Evolutionary conservation across 1,140 invertebrate species (phyloP), one percentile per base, ranked within the genome.

Genomic region (Ooceraea biroi): DNA sequence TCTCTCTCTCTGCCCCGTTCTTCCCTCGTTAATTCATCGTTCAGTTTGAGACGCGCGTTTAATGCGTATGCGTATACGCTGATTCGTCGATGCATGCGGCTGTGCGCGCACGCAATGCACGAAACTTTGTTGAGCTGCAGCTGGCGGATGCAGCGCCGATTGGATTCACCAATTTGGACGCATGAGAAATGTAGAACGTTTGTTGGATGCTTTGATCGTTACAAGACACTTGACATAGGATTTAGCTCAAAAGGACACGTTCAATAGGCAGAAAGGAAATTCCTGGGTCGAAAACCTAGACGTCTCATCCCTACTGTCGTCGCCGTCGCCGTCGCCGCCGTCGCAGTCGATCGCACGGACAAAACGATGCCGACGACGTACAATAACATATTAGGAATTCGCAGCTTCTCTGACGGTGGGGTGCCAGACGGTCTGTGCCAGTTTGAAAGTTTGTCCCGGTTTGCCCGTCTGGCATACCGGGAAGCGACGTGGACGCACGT

Each of bases 391-490:
- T 85, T 83, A 87, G 83, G 84, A 91, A 90, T 88, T 88, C 85
- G 84, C 86, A 82, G 82, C 84, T 69, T 86, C 86, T n/a, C 48
- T 44, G 69, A 11, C 52, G 30, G 36, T 10, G 68, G 83, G 82
- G 87, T 86, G 87, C 92, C 92, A 94, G 93, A 94, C 93, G 87
- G 91, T 88, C 90, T 93, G 93, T 93, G 91, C 93, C 89, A 94
- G 92, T 94, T 93, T 85, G 88, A 93, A 93, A 93, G 92, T 94
- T 93, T 93, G 92, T 92, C 92, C 93, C 91, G 92, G 91, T 93
- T 94, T 91, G 89, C 90, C 85, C 88, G 91, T 91, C 92, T 91
- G 89, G 89, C 90, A 86, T 85, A 85, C 74, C 84, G 87, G 90
- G 85, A 83, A 87, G 82, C 85, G 74, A 76, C 69, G 87, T 52